Base-by-base conservation (phyloP, 2,113 vertebrate genomes). In the Xiphophorus maculatus region DNA sequence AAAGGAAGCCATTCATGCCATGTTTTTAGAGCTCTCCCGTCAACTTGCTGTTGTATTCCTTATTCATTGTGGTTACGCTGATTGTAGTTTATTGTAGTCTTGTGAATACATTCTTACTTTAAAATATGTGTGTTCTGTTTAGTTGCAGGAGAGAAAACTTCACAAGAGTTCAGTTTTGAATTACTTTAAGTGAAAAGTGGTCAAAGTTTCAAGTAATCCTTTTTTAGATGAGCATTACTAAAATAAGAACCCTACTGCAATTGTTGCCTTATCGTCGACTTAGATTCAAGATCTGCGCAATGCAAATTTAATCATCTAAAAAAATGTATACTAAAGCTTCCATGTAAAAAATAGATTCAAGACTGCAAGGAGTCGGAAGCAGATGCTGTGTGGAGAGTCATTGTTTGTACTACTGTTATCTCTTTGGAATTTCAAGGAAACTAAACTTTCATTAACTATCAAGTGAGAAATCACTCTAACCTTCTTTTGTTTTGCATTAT, bases 21-120 rank as follows among this genome's bases (percentile, higher is more conserved):
- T 63, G 68, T 60, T 74, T 48, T 74, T 58, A n/a, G 10, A 48
- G 6, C 37, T 65, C 51, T 76, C 60, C 35, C 69, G 37, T 69
- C 51, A 77, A 69, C 69, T 17, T 71, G 5, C 1, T 66, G 29
- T 17, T 19, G 11, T 40, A 65, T 30, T 1, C 62, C 4, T 12
- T 35, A 42, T 73, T 72, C 51, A 69, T 32, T 42, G 33, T 69
- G 64, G 2, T 63, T 54, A 2, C 10, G 54, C 37, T 27, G 35
- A 22, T 58, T 25, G 0, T 3, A 13, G 51, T 69, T 69, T 58
- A 58, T 58, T 69, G 32, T 33, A 28, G 22, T 35, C 7, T n/a
- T 75, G 65, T 58, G 10, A 7, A 33, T 25, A 33, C 8, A 2
- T 63, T 32, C 30, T n/a, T 33, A 32, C 19, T 32, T 64, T 64